Conservation (phyloP, 2,888 invertebrate genomes). For the Oxyscelio sp. region DNA sequence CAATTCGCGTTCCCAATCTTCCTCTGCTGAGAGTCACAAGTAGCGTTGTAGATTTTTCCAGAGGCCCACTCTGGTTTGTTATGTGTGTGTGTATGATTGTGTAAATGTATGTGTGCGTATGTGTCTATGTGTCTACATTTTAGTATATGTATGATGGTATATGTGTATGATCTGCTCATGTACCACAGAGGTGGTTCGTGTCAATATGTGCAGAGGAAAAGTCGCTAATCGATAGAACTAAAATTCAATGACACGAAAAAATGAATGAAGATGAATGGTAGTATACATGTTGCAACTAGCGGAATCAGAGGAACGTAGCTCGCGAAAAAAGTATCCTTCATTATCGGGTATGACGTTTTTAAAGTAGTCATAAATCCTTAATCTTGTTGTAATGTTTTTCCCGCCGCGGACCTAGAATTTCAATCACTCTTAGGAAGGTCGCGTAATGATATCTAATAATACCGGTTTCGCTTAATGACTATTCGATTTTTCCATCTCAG, state of each 20-base stretch:
- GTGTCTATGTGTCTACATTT: no score
- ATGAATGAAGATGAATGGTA: constrained; percentile 48
- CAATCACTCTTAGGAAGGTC: background rate
- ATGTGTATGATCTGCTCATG: constrained; percentile 26
- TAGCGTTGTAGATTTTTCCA: constrained; percentile 86
- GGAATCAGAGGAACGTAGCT: constrained; percentile 1
- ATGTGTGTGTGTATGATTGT: constrained; percentile 66
- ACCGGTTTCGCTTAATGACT: background rate
- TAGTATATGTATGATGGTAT: constrained; percentile 49
- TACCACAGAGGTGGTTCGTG: constrained; percentile 45
- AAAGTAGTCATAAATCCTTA: constrained; percentile 1
- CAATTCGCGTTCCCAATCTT: constrained; percentile 98
- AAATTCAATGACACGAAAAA: constrained; percentile 67
- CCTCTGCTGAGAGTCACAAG: constrained; percentile 90
- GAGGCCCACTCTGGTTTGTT: constrained; percentile 82
- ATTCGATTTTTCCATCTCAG: background rate
- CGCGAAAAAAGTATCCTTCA: constrained; percentile 24
- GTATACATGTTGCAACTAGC: constrained; percentile 33
- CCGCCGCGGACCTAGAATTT: background rate
- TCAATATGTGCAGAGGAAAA: constrained; percentile 72
- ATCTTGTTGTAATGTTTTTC: background rate
- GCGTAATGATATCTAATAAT: background rate
- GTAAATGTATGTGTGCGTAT: constrained; percentile 59
- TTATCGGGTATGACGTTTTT: background rate
- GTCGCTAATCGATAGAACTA: constrained; percentile 70